phyloP scores from a whole-genome alignment of 2,888 invertebrate genomes.

The Volucella inanis region DNA sequence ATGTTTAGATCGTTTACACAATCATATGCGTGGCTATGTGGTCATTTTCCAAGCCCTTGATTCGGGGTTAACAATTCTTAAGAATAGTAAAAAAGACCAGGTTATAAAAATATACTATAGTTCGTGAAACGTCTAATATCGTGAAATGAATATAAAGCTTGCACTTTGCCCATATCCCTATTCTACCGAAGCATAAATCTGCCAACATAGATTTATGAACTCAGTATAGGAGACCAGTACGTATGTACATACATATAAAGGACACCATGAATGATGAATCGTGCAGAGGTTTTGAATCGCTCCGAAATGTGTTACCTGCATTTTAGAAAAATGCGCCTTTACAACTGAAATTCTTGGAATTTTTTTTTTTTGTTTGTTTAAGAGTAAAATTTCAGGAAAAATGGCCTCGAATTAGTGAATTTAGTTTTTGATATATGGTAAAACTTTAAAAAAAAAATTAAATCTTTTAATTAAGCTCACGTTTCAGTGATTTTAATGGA shows the following conservation, averaged over 20 bases:
- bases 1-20: background rate
- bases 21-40: background rate
- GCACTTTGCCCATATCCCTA: constrained; percentile 47
- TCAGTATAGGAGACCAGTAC: background rate
- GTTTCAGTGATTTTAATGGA: no score
- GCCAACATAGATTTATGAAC: constrained; percentile 70
- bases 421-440: no score
- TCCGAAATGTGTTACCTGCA: no score
- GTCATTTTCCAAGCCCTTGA: background rate
- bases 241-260: constrained; percentile 24
- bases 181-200: constrained; percentile 65
- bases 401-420: no score
- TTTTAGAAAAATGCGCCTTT: no score
- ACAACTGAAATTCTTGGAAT: no score
- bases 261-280: constrained; percentile 57
- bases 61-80: background rate
- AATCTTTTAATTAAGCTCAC: no score
- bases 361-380: no score
- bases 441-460: no score
- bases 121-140: background rate
- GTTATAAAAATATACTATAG: no score
- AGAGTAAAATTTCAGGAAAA: no score
- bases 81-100: no score
- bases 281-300: background rate
- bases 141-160: constrained; percentile 55